These are phyloP conservation scores for Podargus strigoides DNA, from an alignment of 2,797 vertebrate species.

Conservation along the genomic window DNA sequence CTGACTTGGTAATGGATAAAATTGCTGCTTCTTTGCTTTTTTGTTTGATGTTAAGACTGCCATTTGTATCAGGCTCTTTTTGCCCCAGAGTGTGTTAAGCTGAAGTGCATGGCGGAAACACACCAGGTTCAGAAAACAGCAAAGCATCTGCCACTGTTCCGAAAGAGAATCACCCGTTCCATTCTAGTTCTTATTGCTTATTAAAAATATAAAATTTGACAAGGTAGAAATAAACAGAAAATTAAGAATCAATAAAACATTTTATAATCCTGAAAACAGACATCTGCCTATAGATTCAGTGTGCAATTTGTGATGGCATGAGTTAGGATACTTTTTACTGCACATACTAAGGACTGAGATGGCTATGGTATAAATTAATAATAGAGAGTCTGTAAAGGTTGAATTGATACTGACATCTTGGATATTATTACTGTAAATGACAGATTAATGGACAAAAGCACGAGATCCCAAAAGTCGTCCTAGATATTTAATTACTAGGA, in stretches of 20 bases:
- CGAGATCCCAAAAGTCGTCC: constrained; percentile 5
- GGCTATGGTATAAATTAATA: constrained; percentile 26
- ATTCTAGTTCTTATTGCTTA: neutral
- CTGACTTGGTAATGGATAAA: neutral
- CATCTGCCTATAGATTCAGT: neutral
- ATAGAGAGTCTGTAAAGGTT: constrained; percentile 30
- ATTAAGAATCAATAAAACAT: neutral
- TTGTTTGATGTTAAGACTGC: neutral
- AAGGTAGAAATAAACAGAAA: neutral
- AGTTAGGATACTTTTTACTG: neutral
- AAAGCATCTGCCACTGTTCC: neutral
- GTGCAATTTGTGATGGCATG: neutral
- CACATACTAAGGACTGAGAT: neutral
- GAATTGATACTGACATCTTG: constrained; percentile 61
- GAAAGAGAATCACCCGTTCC: fast-evolving
- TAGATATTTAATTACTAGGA: constrained; percentile 62
- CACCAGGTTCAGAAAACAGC: neutral
- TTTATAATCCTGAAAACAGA: neutral
- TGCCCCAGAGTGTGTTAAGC: neutral
- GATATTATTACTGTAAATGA: constrained; percentile 61
- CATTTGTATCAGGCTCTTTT: neutral
- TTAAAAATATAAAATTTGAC: neutral
- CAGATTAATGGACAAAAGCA: constrained; percentile 60
- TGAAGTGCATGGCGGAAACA: neutral
- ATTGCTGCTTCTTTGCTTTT: neutral